These are phyloP conservation scores for Stichopus chloronotus DNA, from an alignment of 35 echinoderm and acorn worm species.

Conservation along the genomic window DNA sequence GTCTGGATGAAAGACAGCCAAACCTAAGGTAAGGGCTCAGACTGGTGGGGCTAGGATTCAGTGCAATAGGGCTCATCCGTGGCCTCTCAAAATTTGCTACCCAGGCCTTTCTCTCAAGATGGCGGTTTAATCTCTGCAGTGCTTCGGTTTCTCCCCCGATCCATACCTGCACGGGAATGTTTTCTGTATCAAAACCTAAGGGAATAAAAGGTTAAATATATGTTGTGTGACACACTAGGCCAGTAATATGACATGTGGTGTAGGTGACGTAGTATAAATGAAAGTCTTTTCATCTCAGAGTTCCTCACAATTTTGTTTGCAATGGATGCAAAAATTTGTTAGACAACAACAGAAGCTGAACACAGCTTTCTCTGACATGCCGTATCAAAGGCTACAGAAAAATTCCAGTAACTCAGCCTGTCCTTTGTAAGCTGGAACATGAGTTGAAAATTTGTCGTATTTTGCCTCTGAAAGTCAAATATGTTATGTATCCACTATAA, in stretches of 20 bases:
- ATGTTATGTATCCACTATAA: too few relatives aligned
- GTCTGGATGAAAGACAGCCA: constrained; percentile 84
- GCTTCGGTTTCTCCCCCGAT: constrained; percentile 94
- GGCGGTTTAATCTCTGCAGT: constrained; percentile 76
- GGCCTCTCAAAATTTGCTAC: constrained; percentile 94
- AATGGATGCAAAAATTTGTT: too few relatives aligned
- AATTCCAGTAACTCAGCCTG: too few relatives aligned
- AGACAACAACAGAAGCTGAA: too few relatives aligned
- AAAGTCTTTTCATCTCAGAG: neutral
- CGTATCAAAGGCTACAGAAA: too few relatives aligned
- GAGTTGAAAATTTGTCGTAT: too few relatives aligned
- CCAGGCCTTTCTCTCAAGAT: constrained; percentile 95
- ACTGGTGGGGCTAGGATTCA: constrained; percentile 77
- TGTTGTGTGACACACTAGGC: neutral
- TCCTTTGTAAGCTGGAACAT: too few relatives aligned
- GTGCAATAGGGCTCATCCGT: constrained; percentile 77
- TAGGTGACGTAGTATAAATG: neutral
- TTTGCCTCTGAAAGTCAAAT: too few relatives aligned
- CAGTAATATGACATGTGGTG: neutral
- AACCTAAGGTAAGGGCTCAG: constrained; percentile 92
- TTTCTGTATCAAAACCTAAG: constrained; percentile 87
- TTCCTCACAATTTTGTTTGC: too few relatives aligned
- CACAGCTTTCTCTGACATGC: too few relatives aligned
- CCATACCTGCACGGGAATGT: constrained; percentile 81
- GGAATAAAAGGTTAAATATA: constrained; percentile 45